Evolutionary conservation across 2,888 invertebrate genomes (phyloP).

Genomic region (Cremastinae sp.): DNA sequence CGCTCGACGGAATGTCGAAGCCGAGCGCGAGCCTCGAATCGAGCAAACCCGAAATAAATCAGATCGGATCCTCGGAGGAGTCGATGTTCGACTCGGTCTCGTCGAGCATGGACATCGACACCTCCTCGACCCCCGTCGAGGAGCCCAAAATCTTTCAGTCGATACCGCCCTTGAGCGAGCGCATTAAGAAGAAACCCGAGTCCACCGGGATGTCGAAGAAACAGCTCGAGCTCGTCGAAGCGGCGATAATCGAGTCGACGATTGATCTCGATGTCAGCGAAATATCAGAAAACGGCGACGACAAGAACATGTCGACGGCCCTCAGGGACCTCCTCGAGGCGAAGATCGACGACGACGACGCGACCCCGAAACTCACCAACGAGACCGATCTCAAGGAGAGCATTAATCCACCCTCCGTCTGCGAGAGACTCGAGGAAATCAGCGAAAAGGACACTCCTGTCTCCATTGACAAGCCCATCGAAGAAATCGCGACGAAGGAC

Average conservation of each 20-base stretch:
- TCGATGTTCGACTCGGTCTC: slow-evolving; percentile 72
- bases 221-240: slow-evolving; percentile 75
- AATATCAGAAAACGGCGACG: slow-evolving; percentile 66
- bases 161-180: slow-evolving; percentile 77
- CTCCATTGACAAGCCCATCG: slow-evolving; percentile 45
- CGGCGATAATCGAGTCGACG: slow-evolving; percentile 77
- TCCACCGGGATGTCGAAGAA: slow-evolving; percentile 67
- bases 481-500: slow-evolving; percentile 61
- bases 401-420: slow-evolving; percentile 60
- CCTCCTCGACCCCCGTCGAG: slow-evolving; percentile 50
- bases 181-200: slow-evolving; percentile 76
- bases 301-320: slow-evolving; percentile 75
- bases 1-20: slow-evolving; percentile 21
- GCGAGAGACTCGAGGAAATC: slow-evolving; percentile 50
- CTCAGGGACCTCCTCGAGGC: slow-evolving; percentile 75
- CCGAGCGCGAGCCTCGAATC: slow-evolving; percentile 46
- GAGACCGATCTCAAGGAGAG: slow-evolving; percentile 59
- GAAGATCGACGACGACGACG: slow-evolving; percentile 72
- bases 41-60: slow-evolving; percentile 53
- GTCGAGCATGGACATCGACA: slow-evolving; percentile 71
- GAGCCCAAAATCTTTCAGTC: slow-evolving; percentile 74
- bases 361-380: slow-evolving; percentile 56
- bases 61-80: slow-evolving; percentile 68
- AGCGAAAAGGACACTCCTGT: slow-evolving; percentile 23
- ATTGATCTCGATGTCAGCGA: slow-evolving; percentile 72